Conservation (phyloP, 2,888 invertebrate species). For the Eristalis arbustorum region DNA sequence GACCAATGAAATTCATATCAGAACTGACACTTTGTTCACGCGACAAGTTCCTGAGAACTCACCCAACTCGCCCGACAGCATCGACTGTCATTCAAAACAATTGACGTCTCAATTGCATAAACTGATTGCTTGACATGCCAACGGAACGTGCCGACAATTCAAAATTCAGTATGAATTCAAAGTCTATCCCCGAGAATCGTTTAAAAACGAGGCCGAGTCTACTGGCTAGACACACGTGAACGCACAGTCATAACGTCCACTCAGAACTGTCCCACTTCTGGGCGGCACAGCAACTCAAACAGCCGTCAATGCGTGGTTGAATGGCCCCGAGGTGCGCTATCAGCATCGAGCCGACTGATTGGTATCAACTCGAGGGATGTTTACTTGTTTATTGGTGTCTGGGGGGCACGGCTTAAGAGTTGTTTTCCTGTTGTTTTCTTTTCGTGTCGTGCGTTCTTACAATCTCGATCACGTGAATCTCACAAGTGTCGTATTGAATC, state of each 20-base stretch:
- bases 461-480: slow-evolving; percentile 58
- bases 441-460: not conserved
- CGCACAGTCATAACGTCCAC: not conserved
- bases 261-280: slow-evolving; percentile 17
- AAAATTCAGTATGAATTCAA: not conserved
- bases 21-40: not conserved
- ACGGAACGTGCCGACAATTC: not conserved
- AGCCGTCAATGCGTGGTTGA: slow-evolving; percentile 11
- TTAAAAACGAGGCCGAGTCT: not conserved
- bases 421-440: not conserved
- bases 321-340: slow-evolving; percentile 31
- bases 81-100: not conserved
- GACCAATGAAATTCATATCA: not conserved
- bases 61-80: no score
- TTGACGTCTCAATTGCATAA: not conserved
- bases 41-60: not conserved
- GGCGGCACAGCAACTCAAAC: not conserved
- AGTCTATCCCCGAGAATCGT: not conserved
- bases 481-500: slow-evolving; percentile 43
- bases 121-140: not conserved
- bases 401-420: slow-evolving; percentile 48
- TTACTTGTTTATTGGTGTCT: slow-evolving; percentile 14
- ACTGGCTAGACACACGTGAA: slow-evolving; percentile 23
- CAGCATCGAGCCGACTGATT: slow-evolving; percentile 9
- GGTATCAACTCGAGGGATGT: slow-evolving; percentile 11